Evolutionary conservation across 2,113 vertebrate genomes (phyloP).

Genomic region (Sorex fumeus): DNA sequence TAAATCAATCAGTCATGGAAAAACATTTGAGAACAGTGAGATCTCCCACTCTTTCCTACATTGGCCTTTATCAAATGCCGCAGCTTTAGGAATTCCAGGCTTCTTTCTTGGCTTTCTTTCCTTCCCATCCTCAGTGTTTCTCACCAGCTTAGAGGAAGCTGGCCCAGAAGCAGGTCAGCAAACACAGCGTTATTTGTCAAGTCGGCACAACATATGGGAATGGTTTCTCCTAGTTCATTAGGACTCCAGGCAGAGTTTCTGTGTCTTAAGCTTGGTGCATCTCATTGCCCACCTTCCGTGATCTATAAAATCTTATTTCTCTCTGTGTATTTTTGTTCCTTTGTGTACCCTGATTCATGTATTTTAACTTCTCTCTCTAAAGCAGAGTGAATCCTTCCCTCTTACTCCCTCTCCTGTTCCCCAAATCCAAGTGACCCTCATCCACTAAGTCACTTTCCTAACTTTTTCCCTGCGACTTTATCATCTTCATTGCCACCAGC

Average conservation of each 20-base stretch:
- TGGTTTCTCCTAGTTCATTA: neutral
- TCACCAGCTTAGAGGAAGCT: neutral
- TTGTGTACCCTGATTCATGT: neutral
- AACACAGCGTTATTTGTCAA: neutral
- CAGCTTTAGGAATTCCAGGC: neutral
- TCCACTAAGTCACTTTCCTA: neutral
- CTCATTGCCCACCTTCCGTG: neutral
- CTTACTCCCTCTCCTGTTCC: neutral
- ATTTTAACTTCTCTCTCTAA: constrained; percentile 17
- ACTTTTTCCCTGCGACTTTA: neutral
- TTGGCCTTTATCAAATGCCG: neutral
- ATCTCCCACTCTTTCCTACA: neutral
- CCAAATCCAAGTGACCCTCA: neutral
- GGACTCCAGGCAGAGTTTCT: neutral
- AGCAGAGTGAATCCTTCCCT: neutral
- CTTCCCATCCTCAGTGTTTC: neutral
- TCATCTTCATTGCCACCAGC: neutral
- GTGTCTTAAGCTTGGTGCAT: neutral
- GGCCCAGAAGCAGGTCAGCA: neutral
- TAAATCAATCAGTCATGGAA: neutral
- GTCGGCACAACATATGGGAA: neutral
- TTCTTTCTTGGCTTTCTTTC: constrained; percentile 15
- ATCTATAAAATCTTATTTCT: neutral
- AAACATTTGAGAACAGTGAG: neutral
- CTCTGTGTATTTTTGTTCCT: neutral